Conservation (phyloP, 2,113 vertebrate genomes). For the Anser brachyrhynchus region DNA sequence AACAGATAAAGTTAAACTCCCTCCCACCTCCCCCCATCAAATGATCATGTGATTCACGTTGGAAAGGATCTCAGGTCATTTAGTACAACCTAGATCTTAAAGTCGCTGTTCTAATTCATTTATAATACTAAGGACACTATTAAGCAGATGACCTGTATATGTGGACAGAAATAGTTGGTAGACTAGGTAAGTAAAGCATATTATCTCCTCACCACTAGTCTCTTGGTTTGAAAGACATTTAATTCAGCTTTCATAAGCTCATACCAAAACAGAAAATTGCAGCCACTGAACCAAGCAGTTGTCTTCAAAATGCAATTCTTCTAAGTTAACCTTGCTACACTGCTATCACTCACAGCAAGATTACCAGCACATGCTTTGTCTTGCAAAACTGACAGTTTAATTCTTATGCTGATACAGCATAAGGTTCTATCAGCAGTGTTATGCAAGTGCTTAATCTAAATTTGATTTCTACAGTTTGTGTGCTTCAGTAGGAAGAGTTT, state of each 20-base stretch:
- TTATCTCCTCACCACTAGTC: background rate
- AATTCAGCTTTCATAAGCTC: background rate
- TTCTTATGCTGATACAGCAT: constrained; percentile 18
- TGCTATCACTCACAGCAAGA: background rate
- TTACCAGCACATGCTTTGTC: background rate
- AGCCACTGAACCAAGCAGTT: background rate
- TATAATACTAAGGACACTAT: background rate
- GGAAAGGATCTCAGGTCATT: background rate
- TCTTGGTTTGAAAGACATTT: background rate
- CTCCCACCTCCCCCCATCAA: rapidly evolving
- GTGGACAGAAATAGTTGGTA: background rate
- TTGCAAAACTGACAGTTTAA: constrained; percentile 30
- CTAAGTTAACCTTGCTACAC: background rate
- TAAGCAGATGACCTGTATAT: background rate
- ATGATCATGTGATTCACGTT: background rate
- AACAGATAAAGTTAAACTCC: background rate
- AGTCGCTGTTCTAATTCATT: background rate
- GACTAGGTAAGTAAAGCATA: background rate
- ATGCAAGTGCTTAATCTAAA: background rate
- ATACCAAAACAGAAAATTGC: background rate
- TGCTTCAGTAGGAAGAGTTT: background rate
- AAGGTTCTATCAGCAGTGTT: background rate
- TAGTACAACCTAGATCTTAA: background rate
- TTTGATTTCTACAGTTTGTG: background rate
- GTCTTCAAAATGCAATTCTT: background rate